Evolutionary conservation across 2,113 vertebrate species (phyloP).

Genomic region (Tricholaema leucomelas): DNA sequence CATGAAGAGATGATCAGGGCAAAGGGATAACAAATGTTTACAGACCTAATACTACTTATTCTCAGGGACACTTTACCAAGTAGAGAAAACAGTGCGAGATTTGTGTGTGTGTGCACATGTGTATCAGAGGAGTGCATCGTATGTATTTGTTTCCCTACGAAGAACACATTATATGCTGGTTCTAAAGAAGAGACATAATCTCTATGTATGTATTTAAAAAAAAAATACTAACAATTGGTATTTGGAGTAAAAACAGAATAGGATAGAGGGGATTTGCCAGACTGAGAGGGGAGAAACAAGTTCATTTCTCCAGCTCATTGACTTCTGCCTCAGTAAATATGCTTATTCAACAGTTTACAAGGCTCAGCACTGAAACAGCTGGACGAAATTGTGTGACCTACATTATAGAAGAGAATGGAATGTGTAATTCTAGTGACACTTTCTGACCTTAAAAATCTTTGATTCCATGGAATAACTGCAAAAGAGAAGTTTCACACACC

Average conservation of each 20-base stretch:
- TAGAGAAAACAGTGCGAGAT: not conserved
- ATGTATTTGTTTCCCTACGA: not conserved
- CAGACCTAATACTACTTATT: not conserved
- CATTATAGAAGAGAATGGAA: not conserved
- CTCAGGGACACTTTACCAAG: not conserved
- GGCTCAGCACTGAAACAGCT: constrained; percentile 10
- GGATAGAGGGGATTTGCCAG: not conserved
- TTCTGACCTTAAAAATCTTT: constrained; percentile 22
- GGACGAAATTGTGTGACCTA: constrained; percentile 34
- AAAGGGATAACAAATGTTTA: not conserved
- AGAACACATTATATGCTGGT: not conserved
- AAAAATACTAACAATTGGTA: not conserved
- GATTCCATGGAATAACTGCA: not conserved
- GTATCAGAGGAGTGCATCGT: not conserved
- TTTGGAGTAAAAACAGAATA: not conserved
- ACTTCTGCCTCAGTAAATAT: constrained; percentile 25
- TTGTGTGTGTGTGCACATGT: rapidly evolving
- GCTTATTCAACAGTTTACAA: constrained; percentile 43
- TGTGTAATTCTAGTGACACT: constrained; percentile 5
- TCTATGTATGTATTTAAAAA: too few relatives aligned
- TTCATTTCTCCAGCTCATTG: constrained; percentile 6
- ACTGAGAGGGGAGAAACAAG: not conserved
- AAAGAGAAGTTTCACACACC: not conserved
- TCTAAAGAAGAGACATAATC: not conserved
- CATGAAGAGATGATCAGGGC: not conserved